Evolutionary conservation across 2,113 vertebrate genomes (phyloP).

Genomic region (Catharus bicknelli): DNA sequence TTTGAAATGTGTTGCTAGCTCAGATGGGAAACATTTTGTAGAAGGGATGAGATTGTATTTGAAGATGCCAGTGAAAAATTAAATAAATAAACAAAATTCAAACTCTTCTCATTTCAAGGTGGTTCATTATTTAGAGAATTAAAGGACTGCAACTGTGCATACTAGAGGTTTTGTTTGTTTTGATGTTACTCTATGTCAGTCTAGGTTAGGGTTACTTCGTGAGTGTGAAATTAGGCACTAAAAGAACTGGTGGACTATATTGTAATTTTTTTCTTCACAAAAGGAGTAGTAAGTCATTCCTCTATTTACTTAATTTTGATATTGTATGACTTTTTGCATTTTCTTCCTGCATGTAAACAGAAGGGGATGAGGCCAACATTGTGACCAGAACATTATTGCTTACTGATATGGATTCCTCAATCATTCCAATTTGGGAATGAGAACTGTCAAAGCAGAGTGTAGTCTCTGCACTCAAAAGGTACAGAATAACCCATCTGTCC

Average conservation of each 20-base stretch:
- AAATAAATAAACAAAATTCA: background rate
- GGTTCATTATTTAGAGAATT: background rate
- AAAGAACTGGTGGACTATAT: background rate
- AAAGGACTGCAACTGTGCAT: background rate
- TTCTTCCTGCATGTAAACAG: background rate
- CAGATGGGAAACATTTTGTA: background rate
- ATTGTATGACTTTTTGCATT: background rate
- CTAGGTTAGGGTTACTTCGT: background rate
- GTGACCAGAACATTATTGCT: background rate
- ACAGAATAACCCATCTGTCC: background rate
- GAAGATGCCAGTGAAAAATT: background rate
- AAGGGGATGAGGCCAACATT: background rate
- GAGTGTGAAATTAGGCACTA: background rate
- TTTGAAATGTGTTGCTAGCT: background rate
- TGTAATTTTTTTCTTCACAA: background rate
- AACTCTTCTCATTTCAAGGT: background rate
- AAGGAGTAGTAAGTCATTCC: background rate
- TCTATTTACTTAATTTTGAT: background rate
- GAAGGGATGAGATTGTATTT: background rate
- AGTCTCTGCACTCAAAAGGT: background rate
- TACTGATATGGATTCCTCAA: background rate
- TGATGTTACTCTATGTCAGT: background rate
- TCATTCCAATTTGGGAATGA: background rate
- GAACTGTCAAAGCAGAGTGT: background rate
- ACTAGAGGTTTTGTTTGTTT: background rate